Base-by-base conservation (phyloP, 1,140 invertebrate species). In the Drosophila suzukii region DNA sequence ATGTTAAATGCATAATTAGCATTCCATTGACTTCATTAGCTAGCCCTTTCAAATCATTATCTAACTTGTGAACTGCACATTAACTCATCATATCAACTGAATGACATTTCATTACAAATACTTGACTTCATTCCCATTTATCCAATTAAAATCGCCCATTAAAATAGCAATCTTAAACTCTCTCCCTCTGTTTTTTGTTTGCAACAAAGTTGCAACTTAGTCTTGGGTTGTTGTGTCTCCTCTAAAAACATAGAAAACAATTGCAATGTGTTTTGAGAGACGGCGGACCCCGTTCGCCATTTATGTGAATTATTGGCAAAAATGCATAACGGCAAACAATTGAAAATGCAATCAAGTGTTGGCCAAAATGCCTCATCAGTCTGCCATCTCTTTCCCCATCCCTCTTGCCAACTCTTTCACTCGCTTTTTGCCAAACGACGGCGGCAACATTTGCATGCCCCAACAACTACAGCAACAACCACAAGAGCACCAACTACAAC, bases 301-400 rank as follows among this genome's bases (percentile, higher is more conserved):
- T 89, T 89, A 89, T 89, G 80, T 80, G 85, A 86, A 86, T 88
- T 86, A 86, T 86, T 86, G 82, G 83, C 82, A 88, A 89, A 88
- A 88, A 88, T 83, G 84, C 82, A 86, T 82, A 86, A 82, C 82
- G 84, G 83, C 83, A 88, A 86, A 88, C 84, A 88, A 88, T 88
- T 88, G 82, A 88, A 88, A 88, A 88, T 74, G 84, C 80, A 88
- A 88, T 89, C 75, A 88, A 89, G 84, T 89, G 84, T 89, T 88
- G 84, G 80, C 75, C 60, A 88, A 85, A 88, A 88, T 76, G 71
- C 72, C 79, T 51, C 67, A 68, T 63, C 63, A 65, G 81, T 61
- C 57, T 58, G 41, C 24, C 41, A 6, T 20, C 27, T 24, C 11
- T 38, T 3, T 15, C 27, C 12, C 13, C 11, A 7, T 15, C 6